phyloP scores from a whole-genome alignment of 1,140 invertebrate genomes.

The Drosophila equinoxialis region DNA sequence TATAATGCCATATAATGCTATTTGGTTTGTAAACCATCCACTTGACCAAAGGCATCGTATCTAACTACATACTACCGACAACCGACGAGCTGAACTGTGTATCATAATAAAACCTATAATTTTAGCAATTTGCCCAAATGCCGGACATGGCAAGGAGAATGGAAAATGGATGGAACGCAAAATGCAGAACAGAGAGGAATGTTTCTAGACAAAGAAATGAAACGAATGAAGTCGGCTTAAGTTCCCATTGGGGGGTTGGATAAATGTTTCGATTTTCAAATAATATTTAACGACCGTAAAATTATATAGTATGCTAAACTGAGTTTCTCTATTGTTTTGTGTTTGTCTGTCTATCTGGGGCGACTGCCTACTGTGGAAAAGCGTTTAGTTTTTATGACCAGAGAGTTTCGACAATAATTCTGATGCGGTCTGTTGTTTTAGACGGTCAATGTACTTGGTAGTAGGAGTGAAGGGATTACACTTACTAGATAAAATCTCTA shows the following conservation, averaged over 20 bases:
- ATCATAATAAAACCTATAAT: constrained; percentile 79
- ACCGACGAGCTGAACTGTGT: constrained; percentile 38
- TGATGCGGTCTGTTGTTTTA: constrained; percentile 44
- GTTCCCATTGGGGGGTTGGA: constrained; percentile 5
- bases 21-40: constrained; percentile 67
- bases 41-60: constrained; percentile 40
- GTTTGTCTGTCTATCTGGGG: constrained; percentile 18
- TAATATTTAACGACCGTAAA: constrained; percentile 81
- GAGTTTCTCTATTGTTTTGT: constrained; percentile 37
- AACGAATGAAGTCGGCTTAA: constrained; percentile 46
- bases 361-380: constrained; percentile 13
- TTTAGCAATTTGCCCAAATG: constrained; percentile 59
- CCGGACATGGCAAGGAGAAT: constrained; percentile 52
- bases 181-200: constrained; percentile 13
- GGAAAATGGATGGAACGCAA: neutral
- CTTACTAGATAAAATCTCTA: constrained; percentile 37
- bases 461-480: constrained; percentile 27
- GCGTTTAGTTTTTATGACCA: constrained; percentile 40
- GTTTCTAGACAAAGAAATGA: constrained; percentile 48
- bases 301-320: constrained; percentile 72
- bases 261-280: constrained; percentile 65
- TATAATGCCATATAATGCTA: constrained; percentile 77
- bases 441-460: neutral
- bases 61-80: constrained; percentile 6
- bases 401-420: constrained; percentile 46